Conservation (phyloP, 2,888 invertebrate genomes). For the Conomelus anceps region DNA sequence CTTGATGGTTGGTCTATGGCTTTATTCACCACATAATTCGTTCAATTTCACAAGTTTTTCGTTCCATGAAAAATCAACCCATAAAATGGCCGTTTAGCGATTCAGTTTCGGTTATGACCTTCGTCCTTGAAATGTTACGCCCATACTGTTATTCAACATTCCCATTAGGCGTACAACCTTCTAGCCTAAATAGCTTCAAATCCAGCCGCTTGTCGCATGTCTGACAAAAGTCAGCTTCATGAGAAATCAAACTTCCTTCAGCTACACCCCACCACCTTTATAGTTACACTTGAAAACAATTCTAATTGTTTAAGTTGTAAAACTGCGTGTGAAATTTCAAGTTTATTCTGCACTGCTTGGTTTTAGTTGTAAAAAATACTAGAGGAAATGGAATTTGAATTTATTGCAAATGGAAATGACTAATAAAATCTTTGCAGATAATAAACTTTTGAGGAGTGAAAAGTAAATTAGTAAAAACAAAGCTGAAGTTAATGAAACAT, state of each 20-base stretch:
- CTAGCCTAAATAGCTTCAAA: neutral
- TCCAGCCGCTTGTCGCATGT: neutral
- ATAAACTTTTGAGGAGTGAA: neutral
- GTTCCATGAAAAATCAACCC: neutral
- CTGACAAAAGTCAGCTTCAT: neutral
- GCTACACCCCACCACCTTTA: neutral
- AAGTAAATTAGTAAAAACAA: too few species aligned
- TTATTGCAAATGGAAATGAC: neutral
- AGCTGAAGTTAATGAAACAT: too few species aligned
- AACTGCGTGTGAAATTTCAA: neutral
- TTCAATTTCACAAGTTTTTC: neutral
- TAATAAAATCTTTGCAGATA: neutral
- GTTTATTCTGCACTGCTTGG: neutral
- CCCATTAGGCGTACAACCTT: neutral
- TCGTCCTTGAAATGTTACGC: neutral
- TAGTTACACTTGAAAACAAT: neutral
- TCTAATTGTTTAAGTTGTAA: neutral
- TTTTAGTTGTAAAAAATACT: too few species aligned
- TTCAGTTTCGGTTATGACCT: neutral
- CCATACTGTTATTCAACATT: neutral
- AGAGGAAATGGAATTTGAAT: neutral
- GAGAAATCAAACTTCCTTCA: neutral
- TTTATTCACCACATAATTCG: neutral
- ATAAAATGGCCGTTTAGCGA: neutral
- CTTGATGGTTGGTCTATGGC: too few species aligned